Conservation (phyloP, 92 coral and sea anemone genomes). For the Umimayanthus chanpuru region DNA sequence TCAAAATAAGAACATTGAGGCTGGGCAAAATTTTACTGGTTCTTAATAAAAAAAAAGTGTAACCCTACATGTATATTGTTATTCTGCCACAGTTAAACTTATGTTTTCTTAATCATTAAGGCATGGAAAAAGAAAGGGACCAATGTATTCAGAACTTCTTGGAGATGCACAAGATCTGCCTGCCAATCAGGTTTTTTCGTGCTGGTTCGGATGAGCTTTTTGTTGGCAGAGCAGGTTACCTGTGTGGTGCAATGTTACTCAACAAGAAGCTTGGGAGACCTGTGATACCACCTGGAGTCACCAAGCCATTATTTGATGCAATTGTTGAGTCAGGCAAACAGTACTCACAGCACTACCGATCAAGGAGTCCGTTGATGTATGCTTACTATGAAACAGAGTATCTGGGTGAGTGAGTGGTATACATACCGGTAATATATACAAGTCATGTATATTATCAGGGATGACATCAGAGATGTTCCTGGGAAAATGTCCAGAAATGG, state of each 20-base stretch:
- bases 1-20: no score
- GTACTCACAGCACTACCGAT: slow-evolving; percentile 65
- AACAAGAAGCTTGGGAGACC: slow-evolving; percentile 70
- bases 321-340: slow-evolving; percentile 75
- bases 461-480: no score
- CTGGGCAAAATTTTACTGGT: no score
- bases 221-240: slow-evolving; percentile 93
- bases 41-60: no score
- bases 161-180: slow-evolving; percentile 79
- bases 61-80: neutral
- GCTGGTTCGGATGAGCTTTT: slow-evolving; percentile 89
- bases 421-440: no score
- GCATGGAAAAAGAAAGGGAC: slow-evolving; percentile 64
- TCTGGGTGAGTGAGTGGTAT: slow-evolving; percentile 52
- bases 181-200: slow-evolving; percentile 67
- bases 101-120: slow-evolving; percentile 41
- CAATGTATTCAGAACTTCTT: slow-evolving; percentile 67
- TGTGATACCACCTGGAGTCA: slow-evolving; percentile 74
- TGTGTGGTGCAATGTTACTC: slow-evolving; percentile 77
- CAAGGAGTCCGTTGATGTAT: slow-evolving; percentile 86
- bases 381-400: slow-evolving; percentile 87
- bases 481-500: no score
- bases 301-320: slow-evolving; percentile 72
- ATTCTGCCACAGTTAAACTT: no score
- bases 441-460: no score